These are phyloP conservation scores for Brienomyrus brachyistius DNA, from an alignment of 2,113 vertebrate genomes.

Conservation along the genomic window DNA sequence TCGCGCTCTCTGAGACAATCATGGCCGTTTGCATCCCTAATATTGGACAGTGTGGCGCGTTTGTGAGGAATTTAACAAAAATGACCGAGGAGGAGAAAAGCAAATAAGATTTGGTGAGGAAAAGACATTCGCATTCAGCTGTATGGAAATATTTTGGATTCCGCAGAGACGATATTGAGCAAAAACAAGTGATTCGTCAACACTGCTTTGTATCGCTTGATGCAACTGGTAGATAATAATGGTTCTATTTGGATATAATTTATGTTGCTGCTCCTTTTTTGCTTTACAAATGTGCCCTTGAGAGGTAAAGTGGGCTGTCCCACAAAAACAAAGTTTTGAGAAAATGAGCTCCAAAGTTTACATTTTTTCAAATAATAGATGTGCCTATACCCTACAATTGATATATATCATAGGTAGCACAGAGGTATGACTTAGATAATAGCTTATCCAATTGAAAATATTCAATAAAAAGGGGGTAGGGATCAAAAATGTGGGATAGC, in stretches of 20 bases:
- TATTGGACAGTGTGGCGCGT: not conserved
- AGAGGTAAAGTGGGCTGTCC: no score
- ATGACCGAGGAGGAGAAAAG: not conserved
- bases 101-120: not conserved
- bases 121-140: not conserved
- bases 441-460: no score
- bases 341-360: no score
- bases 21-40: not conserved
- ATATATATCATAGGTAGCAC: no score
- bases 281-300: not conserved
- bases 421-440: no score
- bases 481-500: no score
- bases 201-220: not conserved
- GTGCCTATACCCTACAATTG: no score
- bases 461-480: no score
- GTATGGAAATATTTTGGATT: not conserved
- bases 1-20: not conserved
- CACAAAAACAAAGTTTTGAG: no score
- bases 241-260: not conserved
- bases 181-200: not conserved
- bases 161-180: not conserved
- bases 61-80: not conserved
- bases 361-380: no score
- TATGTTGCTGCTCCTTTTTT: not conserved
- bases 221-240: not conserved